Conservation (phyloP, 2,888 invertebrate genomes). For the Hirudinaria manillensis region DNA sequence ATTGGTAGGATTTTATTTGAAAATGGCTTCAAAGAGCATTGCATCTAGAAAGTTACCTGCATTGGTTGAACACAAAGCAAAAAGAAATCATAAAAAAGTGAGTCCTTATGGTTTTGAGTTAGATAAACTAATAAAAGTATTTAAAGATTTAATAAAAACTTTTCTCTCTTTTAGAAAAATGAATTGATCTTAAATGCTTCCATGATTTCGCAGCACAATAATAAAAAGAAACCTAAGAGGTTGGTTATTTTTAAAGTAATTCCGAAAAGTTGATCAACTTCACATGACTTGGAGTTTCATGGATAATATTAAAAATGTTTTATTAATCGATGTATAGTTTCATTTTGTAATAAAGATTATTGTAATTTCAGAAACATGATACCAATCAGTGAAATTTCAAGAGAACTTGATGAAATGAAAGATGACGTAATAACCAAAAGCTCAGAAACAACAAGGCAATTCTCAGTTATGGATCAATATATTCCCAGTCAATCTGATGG, state of each 20-base stretch:
- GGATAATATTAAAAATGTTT: too few species aligned
- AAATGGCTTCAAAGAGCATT: background rate
- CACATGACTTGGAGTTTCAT: too few species aligned
- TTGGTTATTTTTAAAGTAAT: background rate
- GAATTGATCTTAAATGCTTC: slow-evolving; percentile 11
- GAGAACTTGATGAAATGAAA: slow-evolving; percentile 33
- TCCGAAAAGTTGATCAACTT: background rate
- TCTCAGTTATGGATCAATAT: slow-evolving; percentile 17
- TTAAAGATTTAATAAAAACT: too few species aligned
- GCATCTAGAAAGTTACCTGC: background rate
- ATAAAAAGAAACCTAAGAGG: background rate
- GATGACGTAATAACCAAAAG: slow-evolving; percentile 36
- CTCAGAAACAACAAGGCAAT: slow-evolving; percentile 16
- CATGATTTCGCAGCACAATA: background rate
- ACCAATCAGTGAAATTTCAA: slow-evolving; percentile 3
- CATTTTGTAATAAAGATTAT: too few species aligned
- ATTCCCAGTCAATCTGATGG: slow-evolving; percentile 38
- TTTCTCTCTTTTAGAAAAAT: background rate
- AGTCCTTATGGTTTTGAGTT: too few species aligned
- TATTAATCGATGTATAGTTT: too few species aligned
- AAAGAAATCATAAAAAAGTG: background rate
- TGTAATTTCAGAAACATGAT: background rate
- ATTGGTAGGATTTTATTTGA: background rate
- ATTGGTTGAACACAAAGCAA: background rate
- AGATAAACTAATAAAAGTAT: too few species aligned